Percentiles rank a stretch among this genome's conserved stretches.
Evolutionary conservation across 2,888 invertebrate species (phyloP).

Genomic region (Conomelus anceps): DNA sequence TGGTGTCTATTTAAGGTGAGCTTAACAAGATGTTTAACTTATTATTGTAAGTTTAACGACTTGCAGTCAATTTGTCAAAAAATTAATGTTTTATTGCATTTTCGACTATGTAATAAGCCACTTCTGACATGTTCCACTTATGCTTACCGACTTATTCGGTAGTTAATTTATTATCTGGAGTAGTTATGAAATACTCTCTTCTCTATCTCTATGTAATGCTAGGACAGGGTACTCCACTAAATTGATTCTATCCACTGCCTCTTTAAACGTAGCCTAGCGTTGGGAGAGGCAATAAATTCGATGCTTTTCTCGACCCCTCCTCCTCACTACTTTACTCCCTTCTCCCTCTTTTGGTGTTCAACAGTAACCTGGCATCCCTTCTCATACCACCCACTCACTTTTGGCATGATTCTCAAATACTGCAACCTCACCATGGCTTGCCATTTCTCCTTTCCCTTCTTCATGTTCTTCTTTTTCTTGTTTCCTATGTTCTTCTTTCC

Average conservation of each 20-base stretch:
- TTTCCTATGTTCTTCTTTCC: too few species aligned
- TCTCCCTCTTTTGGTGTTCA: neutral
- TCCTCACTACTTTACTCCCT: neutral
- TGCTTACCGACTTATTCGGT: neutral
- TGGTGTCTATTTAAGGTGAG: too few species aligned
- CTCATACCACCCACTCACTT: neutral
- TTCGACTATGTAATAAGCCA: too few species aligned
- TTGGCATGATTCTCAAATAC: neutral
- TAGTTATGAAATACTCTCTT: neutral
- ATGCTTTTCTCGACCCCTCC: neutral
- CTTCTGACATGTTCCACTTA: neutral
- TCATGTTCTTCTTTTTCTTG: neutral
- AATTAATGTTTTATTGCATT: too few species aligned
- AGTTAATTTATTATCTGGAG: neutral
- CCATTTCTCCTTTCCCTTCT: neutral
- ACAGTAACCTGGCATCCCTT: neutral
- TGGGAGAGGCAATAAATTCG: neutral
- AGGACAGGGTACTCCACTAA: neutral
- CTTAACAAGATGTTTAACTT: too few species aligned
- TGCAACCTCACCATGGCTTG: neutral
- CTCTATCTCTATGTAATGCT: neutral
- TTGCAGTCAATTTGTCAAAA: too few species aligned
- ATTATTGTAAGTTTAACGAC: too few species aligned
- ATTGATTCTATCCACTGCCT: neutral
- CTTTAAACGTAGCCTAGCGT: neutral